Evolutionary conservation across 2,888 invertebrate species (phyloP).

Genomic region (Epinotia bilunana): DNA sequence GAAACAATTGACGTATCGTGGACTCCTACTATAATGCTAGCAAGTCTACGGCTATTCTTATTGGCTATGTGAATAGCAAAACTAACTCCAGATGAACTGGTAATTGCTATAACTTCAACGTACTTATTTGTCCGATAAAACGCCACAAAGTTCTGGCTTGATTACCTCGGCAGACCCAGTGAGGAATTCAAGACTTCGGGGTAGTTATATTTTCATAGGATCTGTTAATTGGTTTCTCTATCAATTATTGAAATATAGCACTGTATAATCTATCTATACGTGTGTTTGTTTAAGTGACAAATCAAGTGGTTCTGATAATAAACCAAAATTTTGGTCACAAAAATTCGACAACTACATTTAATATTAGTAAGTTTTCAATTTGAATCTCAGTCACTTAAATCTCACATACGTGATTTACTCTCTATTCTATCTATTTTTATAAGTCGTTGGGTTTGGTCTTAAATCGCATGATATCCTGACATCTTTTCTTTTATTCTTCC

Average conservation of each 20-base stretch:
- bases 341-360: not conserved
- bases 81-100: constrained; percentile 84
- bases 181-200: constrained; percentile 49
- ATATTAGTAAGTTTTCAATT: not conserved
- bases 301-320: not conserved
- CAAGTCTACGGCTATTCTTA: constrained; percentile 68
- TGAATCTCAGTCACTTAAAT: constrained; percentile 8
- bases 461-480: constrained; percentile 7
- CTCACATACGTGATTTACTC: constrained; percentile 15
- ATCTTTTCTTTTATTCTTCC: constrained; percentile 38
- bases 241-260: constrained; percentile 12
- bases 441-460: constrained; percentile 23
- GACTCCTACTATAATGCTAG: constrained; percentile 70
- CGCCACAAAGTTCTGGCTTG: constrained; percentile 82
- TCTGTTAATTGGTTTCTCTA: constrained; percentile 30
- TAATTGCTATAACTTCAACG: constrained; percentile 75
- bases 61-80: constrained; percentile 77
- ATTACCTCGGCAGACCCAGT: constrained; percentile 81
- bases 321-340: not conserved
- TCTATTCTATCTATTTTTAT: not conserved
- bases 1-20: constrained; percentile 64
- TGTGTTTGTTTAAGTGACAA: constrained; percentile 30
- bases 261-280: not conserved
- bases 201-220: constrained; percentile 46
- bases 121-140: constrained; percentile 82